A percentile compares a stretch with the other conserved stretches of the same genome.
phyloP scores from a whole-genome alignment of 2,888 invertebrate genomes.

The Balanococcus diminutus region DNA sequence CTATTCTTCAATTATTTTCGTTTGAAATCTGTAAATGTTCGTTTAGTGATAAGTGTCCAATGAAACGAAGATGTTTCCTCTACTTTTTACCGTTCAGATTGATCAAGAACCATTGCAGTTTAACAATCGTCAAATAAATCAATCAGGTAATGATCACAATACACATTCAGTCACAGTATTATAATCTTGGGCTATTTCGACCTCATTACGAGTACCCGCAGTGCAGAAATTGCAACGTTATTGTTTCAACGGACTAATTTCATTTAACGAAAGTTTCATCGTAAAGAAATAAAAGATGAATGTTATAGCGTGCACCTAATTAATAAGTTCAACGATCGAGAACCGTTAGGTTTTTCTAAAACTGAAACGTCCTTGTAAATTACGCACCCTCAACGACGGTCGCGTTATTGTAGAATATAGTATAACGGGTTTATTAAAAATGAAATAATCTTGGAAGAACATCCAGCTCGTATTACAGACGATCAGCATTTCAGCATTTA shows the following conservation, averaged over 20 bases:
- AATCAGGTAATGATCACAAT: slow-evolving; percentile 6
- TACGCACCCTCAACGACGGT: slow-evolving; percentile 29
- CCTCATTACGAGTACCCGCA: too few relatives aligned
- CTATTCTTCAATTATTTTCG: too few relatives aligned
- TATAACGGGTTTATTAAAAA: slow-evolving; percentile 25
- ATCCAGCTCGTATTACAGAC: slow-evolving; percentile 30
- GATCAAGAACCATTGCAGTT: not conserved
- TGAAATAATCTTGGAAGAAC: slow-evolving; percentile 40
- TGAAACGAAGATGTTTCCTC: not conserved
- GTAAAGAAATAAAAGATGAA: slow-evolving; percentile 31
- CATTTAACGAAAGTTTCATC: slow-evolving; percentile 39
- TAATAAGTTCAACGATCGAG: slow-evolving; percentile 39
- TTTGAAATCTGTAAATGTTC: too few relatives aligned
- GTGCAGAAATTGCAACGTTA: slow-evolving; percentile 28
- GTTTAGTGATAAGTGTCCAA: not conserved
- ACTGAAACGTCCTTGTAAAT: slow-evolving; percentile 51
- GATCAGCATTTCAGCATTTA: not conserved
- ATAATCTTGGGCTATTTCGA: not conserved
- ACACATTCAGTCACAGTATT: slow-evolving; percentile 12
- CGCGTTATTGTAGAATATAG: not conserved
- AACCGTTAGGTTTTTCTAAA: slow-evolving; percentile 44
- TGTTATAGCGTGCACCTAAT: slow-evolving; percentile 20
- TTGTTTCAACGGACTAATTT: slow-evolving; percentile 28
- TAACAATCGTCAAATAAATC: not conserved
- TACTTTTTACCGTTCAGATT: not conserved